These are phyloP conservation scores for Sylvietta virens DNA, from an alignment of 2,113 vertebrate species.

Conservation along the genomic window DNA sequence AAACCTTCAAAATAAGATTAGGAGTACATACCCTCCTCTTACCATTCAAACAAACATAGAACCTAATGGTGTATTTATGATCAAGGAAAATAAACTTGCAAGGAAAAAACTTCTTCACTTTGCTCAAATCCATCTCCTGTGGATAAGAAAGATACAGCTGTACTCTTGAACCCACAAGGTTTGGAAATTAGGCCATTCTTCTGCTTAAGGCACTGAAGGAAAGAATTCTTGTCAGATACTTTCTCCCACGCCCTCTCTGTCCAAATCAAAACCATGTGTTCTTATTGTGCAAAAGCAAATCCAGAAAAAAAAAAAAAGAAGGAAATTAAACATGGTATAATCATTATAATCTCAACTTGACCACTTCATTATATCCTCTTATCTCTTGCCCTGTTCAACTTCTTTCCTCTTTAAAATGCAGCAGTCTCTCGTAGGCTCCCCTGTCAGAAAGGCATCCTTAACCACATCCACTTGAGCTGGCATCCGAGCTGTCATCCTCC, in stretches of 20 bases:
- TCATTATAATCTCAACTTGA: neutral
- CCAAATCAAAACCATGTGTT: slow-evolving; percentile 62
- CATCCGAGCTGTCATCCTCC: neutral
- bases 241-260: slow-evolving; percentile 47
- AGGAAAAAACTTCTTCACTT: neutral
- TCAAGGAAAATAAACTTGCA: neutral
- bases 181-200: slow-evolving; percentile 55
- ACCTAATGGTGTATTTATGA: neutral
- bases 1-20: neutral
- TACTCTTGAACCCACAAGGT: slow-evolving; percentile 46
- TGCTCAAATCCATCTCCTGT: neutral
- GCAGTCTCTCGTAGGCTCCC: neutral
- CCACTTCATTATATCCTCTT: neutral
- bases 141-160: slow-evolving; percentile 31
- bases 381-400: neutral
- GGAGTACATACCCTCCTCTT: neutral
- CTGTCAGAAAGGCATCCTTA: neutral
- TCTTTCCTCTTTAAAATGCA: neutral
- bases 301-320: neutral
- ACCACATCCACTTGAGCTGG: neutral
- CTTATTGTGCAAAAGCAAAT: slow-evolving; percentile 34
- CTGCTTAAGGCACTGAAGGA: slow-evolving; percentile 55
- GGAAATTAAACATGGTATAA: neutral
- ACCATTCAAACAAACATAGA: neutral
- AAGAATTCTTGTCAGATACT: slow-evolving; percentile 54